These are phyloP conservation scores for Epistrophella euchroma DNA, from an alignment of 2,888 invertebrate genomes.

Conservation along the genomic window DNA sequence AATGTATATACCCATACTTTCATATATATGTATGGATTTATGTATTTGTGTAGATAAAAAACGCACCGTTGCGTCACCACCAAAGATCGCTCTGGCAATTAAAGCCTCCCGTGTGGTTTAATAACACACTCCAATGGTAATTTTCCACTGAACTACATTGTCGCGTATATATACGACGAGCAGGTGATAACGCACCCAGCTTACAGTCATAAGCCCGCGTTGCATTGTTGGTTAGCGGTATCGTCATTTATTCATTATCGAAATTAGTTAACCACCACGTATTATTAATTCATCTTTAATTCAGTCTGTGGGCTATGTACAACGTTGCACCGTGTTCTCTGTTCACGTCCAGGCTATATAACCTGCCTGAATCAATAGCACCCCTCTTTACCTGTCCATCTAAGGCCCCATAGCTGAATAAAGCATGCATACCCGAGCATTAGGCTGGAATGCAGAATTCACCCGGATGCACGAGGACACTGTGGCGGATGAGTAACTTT, in stretches of 20 bases:
- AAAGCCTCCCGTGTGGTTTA: constrained; percentile 63
- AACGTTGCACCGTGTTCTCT: not conserved
- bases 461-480: constrained; percentile 36
- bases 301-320: constrained; percentile 57
- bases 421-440: not conserved
- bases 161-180: not conserved
- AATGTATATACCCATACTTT: constrained; percentile 25
- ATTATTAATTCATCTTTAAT: constrained; percentile 76
- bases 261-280: constrained; percentile 75
- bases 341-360: not conserved
- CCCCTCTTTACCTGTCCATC: not conserved
- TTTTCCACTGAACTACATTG: constrained; percentile 36
- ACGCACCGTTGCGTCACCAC: constrained; percentile 31
- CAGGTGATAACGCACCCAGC: constrained; percentile 67
- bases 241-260: constrained; percentile 74
- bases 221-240: constrained; percentile 58
- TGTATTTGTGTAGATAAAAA: constrained; percentile 8
- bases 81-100: constrained; percentile 64
- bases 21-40: not conserved
- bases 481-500: constrained; percentile 63
- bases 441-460: constrained; percentile 38
- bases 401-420: not conserved
- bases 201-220: constrained; percentile 57
- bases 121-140: constrained; percentile 45
- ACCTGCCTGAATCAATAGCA: constrained; percentile 45